Conservation (phyloP, 1,140 invertebrate species). For the Heliconius hewitsoni region DNA sequence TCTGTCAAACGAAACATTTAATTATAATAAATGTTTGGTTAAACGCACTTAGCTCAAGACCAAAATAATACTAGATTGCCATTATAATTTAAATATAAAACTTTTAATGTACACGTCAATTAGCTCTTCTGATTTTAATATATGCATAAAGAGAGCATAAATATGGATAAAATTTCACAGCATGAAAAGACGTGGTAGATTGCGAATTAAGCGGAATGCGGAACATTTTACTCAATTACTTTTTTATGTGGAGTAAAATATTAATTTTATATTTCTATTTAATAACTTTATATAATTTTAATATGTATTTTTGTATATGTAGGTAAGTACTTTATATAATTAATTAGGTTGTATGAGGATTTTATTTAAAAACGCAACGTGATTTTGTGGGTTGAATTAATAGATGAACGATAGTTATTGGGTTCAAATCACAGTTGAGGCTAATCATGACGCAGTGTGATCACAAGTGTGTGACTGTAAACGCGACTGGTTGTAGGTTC, state of each 20-base stretch:
- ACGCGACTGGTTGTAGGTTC: no score
- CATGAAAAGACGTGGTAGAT: slow-evolving; percentile 12
- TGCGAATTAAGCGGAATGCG: slow-evolving; percentile 8
- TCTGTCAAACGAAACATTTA: no score
- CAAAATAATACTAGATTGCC: background rate
- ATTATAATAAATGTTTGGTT: background rate
- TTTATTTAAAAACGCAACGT: no score
- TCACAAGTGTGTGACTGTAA: no score
- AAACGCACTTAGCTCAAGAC: background rate
- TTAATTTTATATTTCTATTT: background rate
- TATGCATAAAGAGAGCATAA: slow-evolving; percentile 12
- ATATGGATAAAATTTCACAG: slow-evolving; percentile 12
- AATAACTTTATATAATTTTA: background rate
- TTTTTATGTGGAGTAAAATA: slow-evolving; percentile 2
- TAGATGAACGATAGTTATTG: no score
- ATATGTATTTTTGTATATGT: background rate
- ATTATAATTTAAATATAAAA: slow-evolving; percentile 10
- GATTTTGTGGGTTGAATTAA: no score
- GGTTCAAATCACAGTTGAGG: no score
- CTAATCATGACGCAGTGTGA: no score
- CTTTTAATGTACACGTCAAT: slow-evolving; percentile 11
- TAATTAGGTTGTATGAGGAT: no score
- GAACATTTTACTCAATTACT: slow-evolving; percentile 12
- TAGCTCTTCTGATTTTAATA: slow-evolving; percentile 7
- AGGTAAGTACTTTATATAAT: no score